Percentiles rank a stretch among this genome's conserved stretches.
phyloP scores from a whole-genome alignment of 1,140 invertebrate species.

The Caenorhabditis brenneri region DNA sequence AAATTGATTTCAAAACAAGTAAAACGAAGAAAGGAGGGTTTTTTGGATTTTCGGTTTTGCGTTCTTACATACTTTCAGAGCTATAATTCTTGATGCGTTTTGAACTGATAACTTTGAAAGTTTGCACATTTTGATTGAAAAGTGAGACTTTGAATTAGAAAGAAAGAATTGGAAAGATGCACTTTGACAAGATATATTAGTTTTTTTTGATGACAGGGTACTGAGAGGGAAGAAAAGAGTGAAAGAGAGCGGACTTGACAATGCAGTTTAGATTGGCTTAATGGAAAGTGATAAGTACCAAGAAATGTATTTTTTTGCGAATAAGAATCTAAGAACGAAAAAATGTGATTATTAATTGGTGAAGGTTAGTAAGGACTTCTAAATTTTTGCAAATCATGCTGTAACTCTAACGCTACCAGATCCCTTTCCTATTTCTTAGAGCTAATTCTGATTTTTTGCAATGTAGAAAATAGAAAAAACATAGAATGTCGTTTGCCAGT shows the following conservation, averaged over 20 bases:
- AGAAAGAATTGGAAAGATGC: conserved; percentile 18
- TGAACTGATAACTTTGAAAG: too few relatives aligned
- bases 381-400: too few relatives aligned
- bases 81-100: too few relatives aligned
- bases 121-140: background rate
- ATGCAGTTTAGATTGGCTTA: background rate
- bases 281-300: conserved; percentile 8
- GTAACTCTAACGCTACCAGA: too few relatives aligned
- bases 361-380: background rate
- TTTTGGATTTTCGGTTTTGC: background rate
- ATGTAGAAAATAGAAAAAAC: background rate
- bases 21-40: background rate
- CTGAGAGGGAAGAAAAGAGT: background rate
- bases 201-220: conserved; percentile 42
- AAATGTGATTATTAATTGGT: background rate
- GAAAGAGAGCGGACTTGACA: conserved; percentile 4
- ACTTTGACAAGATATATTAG: conserved; percentile 42
- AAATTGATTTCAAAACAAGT: too few relatives aligned
- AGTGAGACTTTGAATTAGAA: background rate
- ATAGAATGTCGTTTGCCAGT: background rate
- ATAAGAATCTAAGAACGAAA: background rate
- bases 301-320: background rate
- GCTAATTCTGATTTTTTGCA: too few relatives aligned
- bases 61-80: background rate
- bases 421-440: too few relatives aligned